phyloP scores from a whole-genome alignment of 2,888 invertebrate species.

The Ormyrus pomaceus region DNA sequence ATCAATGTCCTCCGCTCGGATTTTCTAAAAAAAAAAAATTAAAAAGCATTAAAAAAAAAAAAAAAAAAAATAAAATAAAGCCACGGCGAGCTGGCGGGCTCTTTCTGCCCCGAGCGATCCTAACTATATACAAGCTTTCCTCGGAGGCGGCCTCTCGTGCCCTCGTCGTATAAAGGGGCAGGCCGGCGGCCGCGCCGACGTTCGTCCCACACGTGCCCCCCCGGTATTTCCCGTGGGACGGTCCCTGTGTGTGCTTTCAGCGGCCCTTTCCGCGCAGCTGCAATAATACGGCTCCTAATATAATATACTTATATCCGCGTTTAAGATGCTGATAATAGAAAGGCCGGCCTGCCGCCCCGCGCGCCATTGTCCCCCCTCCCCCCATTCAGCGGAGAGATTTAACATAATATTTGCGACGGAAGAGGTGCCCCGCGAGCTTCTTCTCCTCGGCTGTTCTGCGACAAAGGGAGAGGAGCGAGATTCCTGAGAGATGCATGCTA shows the following conservation, averaged over 20 bases:
- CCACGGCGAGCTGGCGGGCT: no score
- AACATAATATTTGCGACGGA: slow-evolving; percentile 75
- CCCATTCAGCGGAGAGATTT: slow-evolving; percentile 72
- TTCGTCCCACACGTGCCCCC: not conserved
- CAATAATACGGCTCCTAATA: slow-evolving; percentile 71
- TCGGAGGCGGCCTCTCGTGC: not conserved
- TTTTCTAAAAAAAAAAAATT: no score
- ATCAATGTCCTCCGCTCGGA: no score
- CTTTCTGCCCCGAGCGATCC: slow-evolving; percentile 1
- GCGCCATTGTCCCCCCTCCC: slow-evolving; percentile 64
- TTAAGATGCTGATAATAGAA: slow-evolving; percentile 71
- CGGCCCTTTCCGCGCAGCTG: not conserved
- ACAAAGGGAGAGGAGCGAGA: no score
- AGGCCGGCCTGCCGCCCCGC: slow-evolving; percentile 50
- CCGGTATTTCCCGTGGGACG: slow-evolving; percentile 68
- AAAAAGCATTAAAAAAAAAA: no score
- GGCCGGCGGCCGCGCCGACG: no score
- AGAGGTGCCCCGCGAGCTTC: slow-evolving; percentile 54
- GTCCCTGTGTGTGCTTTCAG: slow-evolving; percentile 12
- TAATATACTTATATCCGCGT: slow-evolving; percentile 66
- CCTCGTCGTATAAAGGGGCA: no score
- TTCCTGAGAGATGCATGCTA: no score
- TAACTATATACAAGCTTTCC: not conserved
- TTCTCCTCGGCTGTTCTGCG: no score
- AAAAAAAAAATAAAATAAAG: no score